phyloP scores from a whole-genome alignment of 2,797 vertebrate genomes.

The Uromys caudimaculatus region DNA sequence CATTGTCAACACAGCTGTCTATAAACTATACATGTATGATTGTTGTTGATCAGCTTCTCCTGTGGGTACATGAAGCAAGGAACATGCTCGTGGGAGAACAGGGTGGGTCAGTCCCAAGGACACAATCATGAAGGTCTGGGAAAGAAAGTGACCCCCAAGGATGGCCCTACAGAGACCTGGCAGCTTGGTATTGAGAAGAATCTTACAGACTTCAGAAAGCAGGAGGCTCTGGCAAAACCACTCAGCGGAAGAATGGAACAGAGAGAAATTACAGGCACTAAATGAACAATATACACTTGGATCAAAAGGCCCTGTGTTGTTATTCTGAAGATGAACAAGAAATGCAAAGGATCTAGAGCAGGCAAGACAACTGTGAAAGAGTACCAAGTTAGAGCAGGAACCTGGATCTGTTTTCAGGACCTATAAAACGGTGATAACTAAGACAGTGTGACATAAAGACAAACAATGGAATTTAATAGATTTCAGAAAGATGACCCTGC shows the following conservation, averaged over 20 bases:
- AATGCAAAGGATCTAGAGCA: neutral
- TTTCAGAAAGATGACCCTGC: neutral
- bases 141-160: neutral
- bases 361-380: neutral
- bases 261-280: neutral
- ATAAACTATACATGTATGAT: neutral
- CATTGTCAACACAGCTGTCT: neutral
- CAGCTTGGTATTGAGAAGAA: neutral
- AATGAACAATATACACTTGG: neutral
- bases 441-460: neutral
- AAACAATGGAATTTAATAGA: neutral
- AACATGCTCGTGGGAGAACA: neutral
- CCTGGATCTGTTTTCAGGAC: neutral
- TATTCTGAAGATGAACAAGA: slow-evolving; percentile 3
- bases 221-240: neutral
- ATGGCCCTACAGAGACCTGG: neutral
- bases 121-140: neutral
- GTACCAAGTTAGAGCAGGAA: neutral
- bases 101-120: neutral
- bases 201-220: neutral
- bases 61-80: neutral
- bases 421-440: neutral
- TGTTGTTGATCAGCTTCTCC: neutral
- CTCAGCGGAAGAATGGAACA: neutral
- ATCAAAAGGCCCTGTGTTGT: neutral